These are phyloP conservation scores for Epizoanthus rinbou DNA, from an alignment of 92 coral and sea anemone species.

Conservation along the genomic window DNA sequence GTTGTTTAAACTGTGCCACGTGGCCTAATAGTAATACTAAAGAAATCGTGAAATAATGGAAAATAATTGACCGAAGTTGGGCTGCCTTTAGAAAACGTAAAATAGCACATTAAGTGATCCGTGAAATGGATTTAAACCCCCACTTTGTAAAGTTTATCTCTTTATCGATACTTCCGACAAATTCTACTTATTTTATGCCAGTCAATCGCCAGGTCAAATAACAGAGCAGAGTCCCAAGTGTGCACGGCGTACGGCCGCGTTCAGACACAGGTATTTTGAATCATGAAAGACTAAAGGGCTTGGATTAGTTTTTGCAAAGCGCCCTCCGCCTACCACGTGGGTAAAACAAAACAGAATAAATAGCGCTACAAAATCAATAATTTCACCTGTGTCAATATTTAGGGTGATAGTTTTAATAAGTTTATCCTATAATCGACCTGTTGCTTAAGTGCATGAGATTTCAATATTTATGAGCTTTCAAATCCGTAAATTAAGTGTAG, in stretches of 20 bases:
- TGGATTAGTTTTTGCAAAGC: slow-evolving; percentile 18
- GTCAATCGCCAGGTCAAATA: no score
- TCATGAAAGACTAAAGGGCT: background rate
- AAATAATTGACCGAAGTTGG: background rate
- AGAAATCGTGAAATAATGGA: slow-evolving; percentile 23
- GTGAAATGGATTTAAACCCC: slow-evolving; percentile 33
- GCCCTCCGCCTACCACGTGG: slow-evolving; percentile 18
- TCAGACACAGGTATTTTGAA: no score
- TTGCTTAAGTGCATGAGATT: background rate
- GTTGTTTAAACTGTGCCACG: slow-evolving; percentile 28
- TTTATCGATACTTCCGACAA: background rate
- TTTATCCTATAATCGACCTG: slow-evolving; percentile 23
- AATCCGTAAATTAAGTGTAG: background rate
- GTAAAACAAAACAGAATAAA: slow-evolving; percentile 36
- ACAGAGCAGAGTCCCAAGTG: background rate
- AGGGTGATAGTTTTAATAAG: slow-evolving; percentile 13
- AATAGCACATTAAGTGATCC: slow-evolving; percentile 22
- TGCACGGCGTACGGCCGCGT: background rate
- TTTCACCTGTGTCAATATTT: slow-evolving; percentile 39
- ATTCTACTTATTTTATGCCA: background rate
- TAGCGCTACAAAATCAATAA: slow-evolving; percentile 21
- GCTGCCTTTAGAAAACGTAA: slow-evolving; percentile 1
- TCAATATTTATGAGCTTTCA: background rate
- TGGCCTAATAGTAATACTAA: slow-evolving; percentile 1
- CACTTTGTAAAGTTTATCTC: background rate